Base-by-base conservation (phyloP, 2,888 invertebrate species). In the Tetragonula carbonaria region DNA sequence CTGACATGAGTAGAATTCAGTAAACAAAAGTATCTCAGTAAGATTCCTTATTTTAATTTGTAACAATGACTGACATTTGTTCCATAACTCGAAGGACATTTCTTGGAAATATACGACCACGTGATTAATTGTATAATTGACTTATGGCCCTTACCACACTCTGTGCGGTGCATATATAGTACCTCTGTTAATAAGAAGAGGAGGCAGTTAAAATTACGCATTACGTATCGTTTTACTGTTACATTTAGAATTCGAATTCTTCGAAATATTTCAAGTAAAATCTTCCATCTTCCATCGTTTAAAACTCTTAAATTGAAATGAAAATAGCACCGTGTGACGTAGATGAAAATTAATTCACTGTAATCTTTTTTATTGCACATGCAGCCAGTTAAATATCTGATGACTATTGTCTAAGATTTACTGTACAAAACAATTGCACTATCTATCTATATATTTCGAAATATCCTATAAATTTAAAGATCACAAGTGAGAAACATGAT, bases 61-160 rank as follows among this genome's bases (percentile, higher is more conserved):
- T 65, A 67, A 67, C 23, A 63, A 21, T 45, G 50, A 33, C 45
- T 68, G 70, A 74, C 78, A 76, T 68, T 73, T 77, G 84, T 84
- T 78, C 84, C 80, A 80, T 80, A 85, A 85, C 75, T 63, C 65
- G 85, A 77, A 79, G 82, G 75, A 77, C 85, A 67, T 72, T 86
- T 85, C 82, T 85, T 75, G 77, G 82, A 68, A 85, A 80, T 21
- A 21, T 67, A 79, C 73, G 75, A 53, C 38, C 70, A 55, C 62
- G 55, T 72, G 81, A 82, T 88, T 86, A 91, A 90, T 90, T 89
- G 88, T 85, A 90, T 84, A 90, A 86, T 91, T 91, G 90, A 91
- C 91, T 90, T 75, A 87, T 90, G 87, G 85, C 90, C 90, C 86
- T 80, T 80, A 57, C 57, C 74, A 75, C 59, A 76, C 79, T 80